Evolutionary conservation across 2,797 vertebrate genomes (phyloP).

Genomic region (Platalea minor): DNA sequence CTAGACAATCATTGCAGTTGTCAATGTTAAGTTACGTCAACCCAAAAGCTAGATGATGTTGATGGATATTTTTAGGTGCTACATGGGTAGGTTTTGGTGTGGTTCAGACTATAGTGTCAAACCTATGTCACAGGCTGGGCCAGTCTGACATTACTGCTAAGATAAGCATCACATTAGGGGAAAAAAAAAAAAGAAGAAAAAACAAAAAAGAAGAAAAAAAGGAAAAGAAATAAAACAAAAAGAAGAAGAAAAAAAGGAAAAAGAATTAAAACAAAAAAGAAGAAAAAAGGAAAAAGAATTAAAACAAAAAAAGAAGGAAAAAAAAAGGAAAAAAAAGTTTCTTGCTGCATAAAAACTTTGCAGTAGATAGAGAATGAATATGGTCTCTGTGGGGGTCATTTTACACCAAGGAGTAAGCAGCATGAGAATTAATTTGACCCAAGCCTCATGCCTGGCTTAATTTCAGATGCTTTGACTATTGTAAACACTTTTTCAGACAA

Average conservation of each 20-base stretch:
- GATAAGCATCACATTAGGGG: accelerated
- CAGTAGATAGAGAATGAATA: neutral
- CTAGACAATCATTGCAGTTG: neutral
- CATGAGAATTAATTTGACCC: neutral
- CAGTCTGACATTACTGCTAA: neutral
- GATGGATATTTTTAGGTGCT: neutral
- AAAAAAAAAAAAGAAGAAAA: accelerated
- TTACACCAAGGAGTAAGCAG: neutral
- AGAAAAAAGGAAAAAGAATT: accelerated
- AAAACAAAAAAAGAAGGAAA: too few relatives aligned
- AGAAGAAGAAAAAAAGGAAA: accelerated
- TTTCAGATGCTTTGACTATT: neutral
- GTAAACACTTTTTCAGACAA: neutral
- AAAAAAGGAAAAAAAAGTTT: neutral
- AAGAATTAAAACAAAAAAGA: accelerated
- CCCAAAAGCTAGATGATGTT: neutral
- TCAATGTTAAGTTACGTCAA: neutral
- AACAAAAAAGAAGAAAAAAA: accelerated
- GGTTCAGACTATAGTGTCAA: neutral
- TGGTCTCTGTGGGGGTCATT: neutral
- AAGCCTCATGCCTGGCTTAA: neutral
- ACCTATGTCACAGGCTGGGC: neutral
- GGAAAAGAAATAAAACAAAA: too few relatives aligned
- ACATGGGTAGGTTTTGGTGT: neutral
- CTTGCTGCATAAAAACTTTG: neutral